Evolutionary conservation across 2,888 invertebrate species (phyloP), one percentile per base, ranked within the genome.

Genomic region (Idaea dimidiata): DNA sequence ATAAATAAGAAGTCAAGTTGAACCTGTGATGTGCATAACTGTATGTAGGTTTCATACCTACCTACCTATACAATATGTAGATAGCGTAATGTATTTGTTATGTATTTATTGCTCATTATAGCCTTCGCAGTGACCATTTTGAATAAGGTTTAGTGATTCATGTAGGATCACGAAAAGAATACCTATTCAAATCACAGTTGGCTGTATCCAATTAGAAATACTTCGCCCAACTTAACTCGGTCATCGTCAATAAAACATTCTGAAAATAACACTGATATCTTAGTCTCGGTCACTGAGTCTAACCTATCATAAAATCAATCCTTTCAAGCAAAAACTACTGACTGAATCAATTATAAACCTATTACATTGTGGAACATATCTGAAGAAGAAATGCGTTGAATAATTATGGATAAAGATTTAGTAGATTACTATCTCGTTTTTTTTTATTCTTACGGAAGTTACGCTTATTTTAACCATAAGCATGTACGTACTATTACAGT

Each of bases 21-120:
- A 86, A 85, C 88, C 73, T 72, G 83, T 80, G 76, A 72, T 74
- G 79, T 75, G 86, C 85, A 88, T 88, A 84, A 83, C 75, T 76
- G 75, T 81, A 72, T 81, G 78, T 84, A 84, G 76, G 86, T 87
- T 67, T 67, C 62, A 57, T 62, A 16, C 33, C 62, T 59, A 65
- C 59, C 59, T n/a, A 62, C 58, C 58, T 60, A 57, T 63, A 60
- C 62, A 59, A 59, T 54, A 54, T 17, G 31, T 64, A 32, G 24
- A 58, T 59, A 74, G 70, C 76, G 43, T 43, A 43, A 43, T 43
- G 43, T 43, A 43, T 43, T 43, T 14, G 43, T 43, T 43, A 43
- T 43, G 43, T 43, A 8, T 43, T 43, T 43, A 43, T 43, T 43
- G 43, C 43, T 43, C 43, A 43, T 43, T 43, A 43, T 43, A 43